Evolutionary conservation across 2,797 vertebrate genomes (phyloP).

Genomic region (Antrozous pallidus): DNA sequence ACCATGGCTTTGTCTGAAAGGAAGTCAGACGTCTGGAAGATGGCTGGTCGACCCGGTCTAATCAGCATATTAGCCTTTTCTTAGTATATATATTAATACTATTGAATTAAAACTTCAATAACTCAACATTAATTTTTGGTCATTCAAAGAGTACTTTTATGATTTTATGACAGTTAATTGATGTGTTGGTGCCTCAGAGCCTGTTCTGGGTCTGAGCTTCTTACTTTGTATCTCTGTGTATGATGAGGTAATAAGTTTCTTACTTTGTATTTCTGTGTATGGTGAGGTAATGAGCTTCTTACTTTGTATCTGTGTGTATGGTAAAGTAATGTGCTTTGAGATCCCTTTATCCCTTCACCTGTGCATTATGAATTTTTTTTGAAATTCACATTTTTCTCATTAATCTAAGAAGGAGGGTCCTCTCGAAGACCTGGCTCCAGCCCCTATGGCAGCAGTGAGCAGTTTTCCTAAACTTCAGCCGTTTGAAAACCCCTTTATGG

Average conservation of each 20-base stretch:
- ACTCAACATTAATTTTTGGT: not conserved
- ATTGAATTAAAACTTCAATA: not conserved
- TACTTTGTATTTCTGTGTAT: not conserved
- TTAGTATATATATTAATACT: not conserved
- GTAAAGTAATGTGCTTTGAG: not conserved
- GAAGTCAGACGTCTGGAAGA: no score
- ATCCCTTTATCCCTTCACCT: not conserved
- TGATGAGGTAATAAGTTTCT: not conserved
- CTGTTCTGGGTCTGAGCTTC: not conserved
- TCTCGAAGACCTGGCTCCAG: not conserved
- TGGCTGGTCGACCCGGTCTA: no score
- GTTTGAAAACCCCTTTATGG: constrained; percentile 1
- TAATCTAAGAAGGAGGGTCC: not conserved
- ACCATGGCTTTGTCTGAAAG: no score
- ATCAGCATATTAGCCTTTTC: no score
- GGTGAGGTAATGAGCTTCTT: not conserved
- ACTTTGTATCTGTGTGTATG: no score
- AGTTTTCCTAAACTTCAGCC: not conserved
- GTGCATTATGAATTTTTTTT: not conserved
- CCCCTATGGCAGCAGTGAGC: not conserved
- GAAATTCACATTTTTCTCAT: not conserved
- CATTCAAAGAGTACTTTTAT: not conserved
- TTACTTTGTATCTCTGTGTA: not conserved
- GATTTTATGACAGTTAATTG: not conserved
- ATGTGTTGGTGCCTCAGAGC: not conserved